Evolutionary conservation across 2,797 vertebrate species (phyloP).

Genomic region (Vultur gryphus): DNA sequence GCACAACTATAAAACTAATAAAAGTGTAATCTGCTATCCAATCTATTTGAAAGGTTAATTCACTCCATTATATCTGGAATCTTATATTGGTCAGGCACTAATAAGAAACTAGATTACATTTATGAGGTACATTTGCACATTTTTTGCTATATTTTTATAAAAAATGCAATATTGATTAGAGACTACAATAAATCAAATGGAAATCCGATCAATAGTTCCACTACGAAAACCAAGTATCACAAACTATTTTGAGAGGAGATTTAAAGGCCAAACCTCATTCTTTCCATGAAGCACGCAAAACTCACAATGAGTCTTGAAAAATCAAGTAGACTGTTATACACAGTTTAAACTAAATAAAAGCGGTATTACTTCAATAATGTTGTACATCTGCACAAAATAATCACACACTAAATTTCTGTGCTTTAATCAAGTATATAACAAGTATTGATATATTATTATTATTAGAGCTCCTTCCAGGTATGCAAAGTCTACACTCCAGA

Average conservation of each 20-base stretch:
- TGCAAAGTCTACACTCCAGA: not conserved
- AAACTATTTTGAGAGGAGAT: not conserved
- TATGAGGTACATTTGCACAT: not conserved
- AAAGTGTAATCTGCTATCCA: not conserved
- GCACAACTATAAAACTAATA: not conserved
- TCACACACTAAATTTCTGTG: not conserved
- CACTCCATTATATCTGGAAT: not conserved
- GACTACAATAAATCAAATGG: not conserved
- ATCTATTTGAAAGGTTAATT: conserved; percentile 29
- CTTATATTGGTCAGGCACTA: not conserved
- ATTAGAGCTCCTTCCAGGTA: not conserved
- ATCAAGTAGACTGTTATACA: not conserved
- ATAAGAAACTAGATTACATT: conserved; percentile 5
- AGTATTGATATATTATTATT: not conserved
- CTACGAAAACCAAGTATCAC: not conserved
- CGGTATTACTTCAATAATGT: not conserved
- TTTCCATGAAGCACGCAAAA: not conserved
- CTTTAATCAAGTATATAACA: not conserved
- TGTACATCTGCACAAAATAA: not conserved
- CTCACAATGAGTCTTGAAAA: not conserved
- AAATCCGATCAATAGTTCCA: not conserved
- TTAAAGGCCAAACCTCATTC: not conserved
- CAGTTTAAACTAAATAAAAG: not conserved
- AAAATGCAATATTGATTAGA: not conserved
- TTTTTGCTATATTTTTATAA: not conserved